Evolutionary conservation across 1,140 invertebrate genomes (phyloP), one percentile per base, ranked within the genome.

Genomic region (Drosophila nigrodunni): DNA sequence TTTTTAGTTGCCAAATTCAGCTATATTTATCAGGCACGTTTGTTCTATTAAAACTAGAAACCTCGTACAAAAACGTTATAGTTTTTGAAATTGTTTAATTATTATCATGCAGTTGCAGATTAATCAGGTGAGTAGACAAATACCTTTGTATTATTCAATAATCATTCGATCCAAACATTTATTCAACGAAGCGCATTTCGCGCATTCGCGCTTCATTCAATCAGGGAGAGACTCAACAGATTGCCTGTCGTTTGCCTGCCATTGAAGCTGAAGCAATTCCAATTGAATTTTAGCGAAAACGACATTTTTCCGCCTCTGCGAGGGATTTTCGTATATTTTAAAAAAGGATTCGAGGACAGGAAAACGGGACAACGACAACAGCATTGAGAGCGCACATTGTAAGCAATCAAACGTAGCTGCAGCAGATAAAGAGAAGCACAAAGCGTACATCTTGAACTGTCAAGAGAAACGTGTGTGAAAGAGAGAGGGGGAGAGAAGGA

Each of bases 191-290:
- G 72, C 83, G 62, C 70, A 77, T 80, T 78, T 78, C 85, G 74
- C 71, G 77, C 74, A 85, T 81, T 85, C 72, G 64, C 68, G 73
- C 50, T 75, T 77, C 61, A 85, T 88, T 88, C 85, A 89, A 81
- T 89, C 85, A 81, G 66, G 70, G 54, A 73, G 54, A 62, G 75
- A 89, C 78, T 89, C 81, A 85, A 89, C 85, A 89, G 85, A 89
- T 89, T 89, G 85, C 85, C 85, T 89, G 80, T 89, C 85, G 86
- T 67, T 85, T 76, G 80, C 62, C 86, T 89, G 85, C 77, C 78
- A 80, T 83, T 87, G 83, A 78, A 88, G 80, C 81, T 78, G 80
- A 81, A 89, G 85, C 78, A 80, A 85, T 89, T 89, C 74, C 85
- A 89, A 89, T 89, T 89, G 77, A 90, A 89, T 89, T 89, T 89